Percentiles rank a stretch among this genome's conserved stretches.
Conservation (phyloP, 2,888 invertebrate genomes). For the Eumerus sabulonum region DNA sequence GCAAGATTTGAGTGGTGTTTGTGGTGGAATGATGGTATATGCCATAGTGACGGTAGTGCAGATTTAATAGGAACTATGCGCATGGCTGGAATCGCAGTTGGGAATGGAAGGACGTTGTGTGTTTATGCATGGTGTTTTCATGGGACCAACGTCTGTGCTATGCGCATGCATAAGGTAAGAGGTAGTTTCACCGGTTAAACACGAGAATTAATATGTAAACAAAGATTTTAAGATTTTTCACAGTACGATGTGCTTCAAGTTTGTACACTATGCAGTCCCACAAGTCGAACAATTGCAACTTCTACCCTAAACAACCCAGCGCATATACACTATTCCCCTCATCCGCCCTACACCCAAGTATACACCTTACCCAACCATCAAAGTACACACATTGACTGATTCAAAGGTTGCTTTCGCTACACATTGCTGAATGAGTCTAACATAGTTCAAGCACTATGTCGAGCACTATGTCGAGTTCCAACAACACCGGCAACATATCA, state of each 20-base stretch:
- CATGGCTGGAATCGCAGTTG: slow-evolving; percentile 52
- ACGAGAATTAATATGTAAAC: neutral
- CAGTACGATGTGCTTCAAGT: too few species aligned
- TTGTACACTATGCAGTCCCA: slow-evolving; percentile 28
- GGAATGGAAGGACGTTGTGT: slow-evolving; percentile 54
- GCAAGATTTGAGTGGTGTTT: slow-evolving; percentile 27
- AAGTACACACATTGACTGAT: slow-evolving; percentile 24
- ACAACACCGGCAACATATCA: slow-evolving; percentile 50
- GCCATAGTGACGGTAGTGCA: slow-evolving; percentile 10
- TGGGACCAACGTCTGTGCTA: slow-evolving; percentile 11
- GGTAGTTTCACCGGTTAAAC: neutral
- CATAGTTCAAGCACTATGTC: slow-evolving; percentile 30
- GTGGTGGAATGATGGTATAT: slow-evolving; percentile 20
- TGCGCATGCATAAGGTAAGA: slow-evolving; percentile 47
- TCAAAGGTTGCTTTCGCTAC: too few species aligned
- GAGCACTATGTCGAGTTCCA: slow-evolving; percentile 15
- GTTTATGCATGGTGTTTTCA: slow-evolving; percentile 18
- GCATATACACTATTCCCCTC: slow-evolving; percentile 17
- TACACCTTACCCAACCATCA: slow-evolving; percentile 15
- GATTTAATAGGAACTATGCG: slow-evolving; percentile 49
- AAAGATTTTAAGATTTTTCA: too few species aligned
- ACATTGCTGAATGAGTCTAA: slow-evolving; percentile 16
- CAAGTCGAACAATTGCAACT: slow-evolving; percentile 16
- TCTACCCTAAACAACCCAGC: slow-evolving; percentile 55
- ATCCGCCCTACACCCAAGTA: slow-evolving; percentile 5